Conservation (phyloP, 2,888 invertebrate species). For the Callinectes sapidus region DNA sequence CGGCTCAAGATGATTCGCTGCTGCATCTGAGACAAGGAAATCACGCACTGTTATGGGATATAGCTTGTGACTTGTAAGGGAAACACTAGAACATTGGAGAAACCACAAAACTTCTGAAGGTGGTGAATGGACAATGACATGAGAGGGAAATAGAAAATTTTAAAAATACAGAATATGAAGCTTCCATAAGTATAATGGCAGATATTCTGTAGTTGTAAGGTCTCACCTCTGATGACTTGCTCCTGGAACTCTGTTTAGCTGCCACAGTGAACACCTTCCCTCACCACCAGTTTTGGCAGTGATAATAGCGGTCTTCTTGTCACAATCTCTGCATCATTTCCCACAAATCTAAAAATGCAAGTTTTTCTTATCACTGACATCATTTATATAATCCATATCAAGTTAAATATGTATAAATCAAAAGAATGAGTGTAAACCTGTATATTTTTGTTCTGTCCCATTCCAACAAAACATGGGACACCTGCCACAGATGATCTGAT, state of each 20-base stretch:
- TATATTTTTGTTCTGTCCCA: too few relatives aligned
- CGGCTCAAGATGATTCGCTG: slow-evolving; percentile 41
- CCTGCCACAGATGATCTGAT: too few relatives aligned
- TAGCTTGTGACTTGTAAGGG: not conserved
- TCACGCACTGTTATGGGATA: not conserved
- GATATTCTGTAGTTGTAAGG: not conserved
- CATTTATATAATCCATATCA: not conserved
- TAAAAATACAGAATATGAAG: not conserved
- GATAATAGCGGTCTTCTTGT: not conserved
- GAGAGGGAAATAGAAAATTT: not conserved
- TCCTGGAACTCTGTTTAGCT: not conserved
- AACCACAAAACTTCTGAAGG: not conserved
- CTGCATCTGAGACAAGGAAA: slow-evolving; percentile 50
- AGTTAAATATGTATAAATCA: not conserved
- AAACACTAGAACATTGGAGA: not conserved
- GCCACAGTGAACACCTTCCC: not conserved
- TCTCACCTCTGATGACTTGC: not conserved
- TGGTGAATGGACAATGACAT: not conserved
- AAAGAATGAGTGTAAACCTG: not conserved
- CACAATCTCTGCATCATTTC: not conserved
- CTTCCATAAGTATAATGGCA: not conserved
- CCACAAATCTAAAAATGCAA: not conserved
- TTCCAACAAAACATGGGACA: too few relatives aligned
- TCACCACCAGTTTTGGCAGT: not conserved
- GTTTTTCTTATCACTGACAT: not conserved